These are phyloP conservation scores for Ictidomys tridecemlineatus DNA, from an alignment of 2,113 vertebrate genomes.

Conservation along the genomic window DNA sequence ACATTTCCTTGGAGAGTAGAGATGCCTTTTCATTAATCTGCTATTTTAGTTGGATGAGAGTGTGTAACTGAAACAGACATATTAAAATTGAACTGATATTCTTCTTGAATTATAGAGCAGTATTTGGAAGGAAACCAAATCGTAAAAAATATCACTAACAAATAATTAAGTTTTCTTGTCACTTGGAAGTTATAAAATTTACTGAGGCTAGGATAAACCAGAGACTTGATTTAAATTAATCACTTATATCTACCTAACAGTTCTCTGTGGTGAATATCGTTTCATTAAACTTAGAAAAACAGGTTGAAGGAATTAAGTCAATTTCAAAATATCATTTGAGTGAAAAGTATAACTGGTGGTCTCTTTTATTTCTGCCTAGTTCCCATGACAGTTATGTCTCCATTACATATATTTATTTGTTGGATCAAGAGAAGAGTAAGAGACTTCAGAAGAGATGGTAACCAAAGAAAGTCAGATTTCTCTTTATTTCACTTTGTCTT, in stretches of 20 bases:
- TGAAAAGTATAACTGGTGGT: neutral
- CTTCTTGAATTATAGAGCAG: slow-evolving; percentile 20
- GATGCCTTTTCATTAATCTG: slow-evolving; percentile 27
- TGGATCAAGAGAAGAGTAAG: neutral
- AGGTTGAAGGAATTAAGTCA: neutral
- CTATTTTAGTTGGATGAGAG: neutral
- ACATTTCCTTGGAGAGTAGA: neutral
- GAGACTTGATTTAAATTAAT: slow-evolving; percentile 1
- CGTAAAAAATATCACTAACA: slow-evolving; percentile 19
- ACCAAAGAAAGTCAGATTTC: neutral
- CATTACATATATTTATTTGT: neutral
- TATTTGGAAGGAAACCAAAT: slow-evolving; percentile 47
- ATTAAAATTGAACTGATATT: slow-evolving; percentile 3
- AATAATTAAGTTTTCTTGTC: slow-evolving; percentile 64
- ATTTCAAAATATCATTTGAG: neutral
- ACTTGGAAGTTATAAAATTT: slow-evolving; percentile 4
- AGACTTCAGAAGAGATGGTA: neutral
- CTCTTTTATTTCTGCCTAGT: neutral
- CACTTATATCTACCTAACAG: neutral
- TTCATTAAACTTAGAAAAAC: neutral
- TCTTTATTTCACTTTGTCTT: neutral
- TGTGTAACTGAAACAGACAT: neutral
- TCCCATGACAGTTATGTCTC: neutral
- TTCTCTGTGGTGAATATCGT: neutral
- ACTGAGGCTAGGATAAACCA: neutral